Conservation (phyloP, 2,797 vertebrate species). For the Scarus forsteni region DNA sequence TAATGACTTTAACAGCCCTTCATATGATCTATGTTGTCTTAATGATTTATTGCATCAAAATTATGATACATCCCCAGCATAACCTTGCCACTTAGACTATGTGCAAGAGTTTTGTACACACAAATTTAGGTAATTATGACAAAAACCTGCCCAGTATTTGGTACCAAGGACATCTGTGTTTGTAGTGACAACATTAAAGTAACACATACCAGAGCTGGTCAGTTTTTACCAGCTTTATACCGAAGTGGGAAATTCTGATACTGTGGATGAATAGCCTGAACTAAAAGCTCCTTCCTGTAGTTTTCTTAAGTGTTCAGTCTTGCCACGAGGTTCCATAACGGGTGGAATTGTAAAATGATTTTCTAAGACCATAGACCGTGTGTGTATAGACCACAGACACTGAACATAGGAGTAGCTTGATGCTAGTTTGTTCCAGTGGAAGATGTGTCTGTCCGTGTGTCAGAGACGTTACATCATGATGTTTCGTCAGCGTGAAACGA, state of each 20-base stretch:
- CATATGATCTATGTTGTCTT: too few relatives aligned
- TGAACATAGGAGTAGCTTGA: constrained; percentile 32
- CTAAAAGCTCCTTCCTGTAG: neutral
- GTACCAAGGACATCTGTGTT: too few relatives aligned
- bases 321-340: neutral
- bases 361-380: constrained; percentile 10
- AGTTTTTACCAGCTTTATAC: neutral
- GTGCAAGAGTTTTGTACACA: too few relatives aligned
- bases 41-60: too few relatives aligned
- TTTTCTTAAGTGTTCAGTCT: neutral
- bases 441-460: constrained; percentile 40
- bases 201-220: too few relatives aligned
- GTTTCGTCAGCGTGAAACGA: constrained; percentile 55
- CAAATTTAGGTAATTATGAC: too few relatives aligned
- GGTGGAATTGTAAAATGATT: constrained; percentile 5
- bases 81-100: too few relatives aligned
- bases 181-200: too few relatives aligned
- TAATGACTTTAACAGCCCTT: too few relatives aligned
- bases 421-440: constrained; percentile 39
- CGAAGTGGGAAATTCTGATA: neutral
- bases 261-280: neutral
- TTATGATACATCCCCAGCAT: too few relatives aligned
- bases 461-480: constrained; percentile 62
- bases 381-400: constrained; percentile 43
- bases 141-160: too few relatives aligned